phyloP scores from a whole-genome alignment of 2,797 vertebrate genomes.

The Notamacropus eugenii region DNA sequence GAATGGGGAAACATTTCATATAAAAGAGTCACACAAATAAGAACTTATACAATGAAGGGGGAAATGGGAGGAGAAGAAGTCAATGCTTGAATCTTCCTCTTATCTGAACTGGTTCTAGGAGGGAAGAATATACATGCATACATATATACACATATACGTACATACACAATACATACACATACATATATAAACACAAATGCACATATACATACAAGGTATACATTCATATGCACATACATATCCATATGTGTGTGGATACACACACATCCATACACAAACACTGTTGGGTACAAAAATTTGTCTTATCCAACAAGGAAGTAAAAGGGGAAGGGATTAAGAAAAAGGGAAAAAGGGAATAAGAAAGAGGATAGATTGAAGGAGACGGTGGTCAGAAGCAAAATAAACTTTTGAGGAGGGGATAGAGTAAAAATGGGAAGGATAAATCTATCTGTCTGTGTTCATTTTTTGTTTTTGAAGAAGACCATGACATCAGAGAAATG shows the following conservation, averaged over 20 bases:
- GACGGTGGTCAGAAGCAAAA: neutral
- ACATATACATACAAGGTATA: too few relatives aligned
- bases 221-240: neutral
- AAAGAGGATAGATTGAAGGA: neutral
- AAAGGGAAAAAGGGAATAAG: neutral
- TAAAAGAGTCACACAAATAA: neutral
- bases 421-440: neutral
- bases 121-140: neutral
- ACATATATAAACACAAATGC: neutral
- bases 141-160: neutral
- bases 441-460: too few relatives aligned
- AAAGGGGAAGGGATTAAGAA: too few relatives aligned
- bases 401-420: neutral
- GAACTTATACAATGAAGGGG: neutral
- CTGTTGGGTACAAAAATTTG: too few relatives aligned
- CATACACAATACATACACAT: neutral
- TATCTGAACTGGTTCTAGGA: neutral
- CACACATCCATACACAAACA: neutral
- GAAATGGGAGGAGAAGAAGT: neutral
- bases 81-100: neutral
- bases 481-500: too few relatives aligned
- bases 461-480: too few relatives aligned
- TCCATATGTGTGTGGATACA: neutral
- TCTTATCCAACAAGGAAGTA: too few relatives aligned
- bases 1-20: neutral